Evolutionary conservation across 1,140 invertebrate species (phyloP).

Genomic region (Proctacanthus coquilletti): DNA sequence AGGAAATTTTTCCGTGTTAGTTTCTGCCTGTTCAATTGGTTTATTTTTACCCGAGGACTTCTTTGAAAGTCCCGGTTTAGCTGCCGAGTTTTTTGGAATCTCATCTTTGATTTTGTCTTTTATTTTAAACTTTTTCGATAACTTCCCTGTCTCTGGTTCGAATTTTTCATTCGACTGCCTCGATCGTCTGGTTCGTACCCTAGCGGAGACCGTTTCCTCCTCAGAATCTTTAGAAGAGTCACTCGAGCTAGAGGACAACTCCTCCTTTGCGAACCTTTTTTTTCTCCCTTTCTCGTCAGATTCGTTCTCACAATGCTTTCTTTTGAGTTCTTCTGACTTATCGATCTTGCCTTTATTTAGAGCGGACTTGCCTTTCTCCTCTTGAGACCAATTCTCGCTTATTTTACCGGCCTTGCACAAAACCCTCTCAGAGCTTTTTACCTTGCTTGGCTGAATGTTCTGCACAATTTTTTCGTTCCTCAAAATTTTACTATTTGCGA

Average conservation of each 20-base stretch:
- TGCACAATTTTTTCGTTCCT: slow-evolving; percentile 27
- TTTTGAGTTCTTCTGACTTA: slow-evolving; percentile 2
- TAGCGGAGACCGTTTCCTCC: background rate
- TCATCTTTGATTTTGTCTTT: background rate
- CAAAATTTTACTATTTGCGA: slow-evolving; percentile 26
- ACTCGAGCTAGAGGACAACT: background rate
- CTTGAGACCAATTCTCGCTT: background rate
- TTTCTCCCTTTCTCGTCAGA: slow-evolving; percentile 6
- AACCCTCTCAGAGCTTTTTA: slow-evolving; percentile 4
- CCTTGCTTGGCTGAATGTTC: slow-evolving; percentile 1
- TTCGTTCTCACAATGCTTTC: slow-evolving; percentile 2
- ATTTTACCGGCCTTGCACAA: background rate
- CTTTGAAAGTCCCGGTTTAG: background rate
- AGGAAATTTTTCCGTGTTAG: slow-evolving; percentile 14
- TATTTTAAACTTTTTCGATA: background rate
- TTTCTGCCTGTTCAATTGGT: background rate
- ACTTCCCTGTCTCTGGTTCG: background rate
- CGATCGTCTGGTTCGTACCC: background rate
- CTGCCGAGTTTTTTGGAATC: background rate
- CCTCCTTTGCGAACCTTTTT: background rate
- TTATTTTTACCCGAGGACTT: background rate
- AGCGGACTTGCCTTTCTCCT: slow-evolving; percentile 3
- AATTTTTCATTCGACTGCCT: background rate
- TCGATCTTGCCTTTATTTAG: slow-evolving; percentile 4
- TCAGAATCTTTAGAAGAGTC: background rate